Percentiles rank a stretch among this genome's conserved stretches.
These are phyloP conservation scores for Ceramica pisi DNA, from an alignment of 2,888 invertebrate species.

Conservation along the genomic window DNA sequence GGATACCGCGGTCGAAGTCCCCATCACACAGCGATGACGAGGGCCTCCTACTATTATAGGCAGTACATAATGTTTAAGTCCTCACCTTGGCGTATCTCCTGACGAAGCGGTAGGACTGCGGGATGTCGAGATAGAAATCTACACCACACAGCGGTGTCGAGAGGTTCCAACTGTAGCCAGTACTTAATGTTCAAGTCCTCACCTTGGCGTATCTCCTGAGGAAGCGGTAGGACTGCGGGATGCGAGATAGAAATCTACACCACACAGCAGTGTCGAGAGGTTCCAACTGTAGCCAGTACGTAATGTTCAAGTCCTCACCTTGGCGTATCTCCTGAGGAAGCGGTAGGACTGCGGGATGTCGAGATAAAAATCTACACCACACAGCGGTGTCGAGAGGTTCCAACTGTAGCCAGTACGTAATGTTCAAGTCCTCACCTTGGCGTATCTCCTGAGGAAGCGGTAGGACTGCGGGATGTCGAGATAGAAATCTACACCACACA, in stretches of 20 bases:
- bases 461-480: constrained; percentile 99
- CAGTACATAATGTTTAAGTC: constrained; percentile 39
- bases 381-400: not conserved
- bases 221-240: not conserved
- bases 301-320: constrained; percentile 53
- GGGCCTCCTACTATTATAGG: too few species aligned
- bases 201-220: constrained; percentile 1
- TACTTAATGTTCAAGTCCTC: constrained; percentile 56
- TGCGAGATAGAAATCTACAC: not conserved
- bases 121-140: constrained; percentile 97
- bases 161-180: not conserved
- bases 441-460: constrained; percentile 98
- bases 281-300: not conserved
- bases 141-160: constrained; percentile 92
- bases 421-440: constrained; percentile 92
- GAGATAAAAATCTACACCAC: not conserved
- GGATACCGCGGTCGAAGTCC: constrained; percentile 97
- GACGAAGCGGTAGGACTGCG: constrained; percentile 93
- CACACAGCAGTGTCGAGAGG: constrained; percentile 82
- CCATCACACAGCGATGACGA: constrained; percentile 95
- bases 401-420: not conserved
- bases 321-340: not conserved
- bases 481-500: too few species aligned
- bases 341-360: not conserved
- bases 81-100: constrained; percentile 85